A percentile compares a stretch with the other conserved stretches of the same genome.
Conservation (phyloP, 2,888 invertebrate genomes). For the Caenorhabditis becei region DNA sequence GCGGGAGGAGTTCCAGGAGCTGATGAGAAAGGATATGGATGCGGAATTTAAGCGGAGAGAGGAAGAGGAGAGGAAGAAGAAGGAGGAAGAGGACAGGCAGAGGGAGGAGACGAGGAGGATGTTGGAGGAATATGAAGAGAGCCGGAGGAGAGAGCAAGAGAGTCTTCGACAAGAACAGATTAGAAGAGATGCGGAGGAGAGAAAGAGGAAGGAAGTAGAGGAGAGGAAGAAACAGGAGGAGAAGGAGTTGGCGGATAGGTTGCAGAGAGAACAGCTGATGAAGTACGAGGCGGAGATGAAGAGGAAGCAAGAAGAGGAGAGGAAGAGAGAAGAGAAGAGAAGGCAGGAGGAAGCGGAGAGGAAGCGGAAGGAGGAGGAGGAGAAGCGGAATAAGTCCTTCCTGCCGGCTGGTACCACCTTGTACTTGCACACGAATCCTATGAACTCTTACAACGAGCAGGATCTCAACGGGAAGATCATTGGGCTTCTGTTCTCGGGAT, state of each 20-base stretch:
- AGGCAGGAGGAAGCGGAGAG: slow-evolving; percentile 2
- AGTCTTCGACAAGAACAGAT: too few relatives aligned
- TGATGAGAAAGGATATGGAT: neutral
- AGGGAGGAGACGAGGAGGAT: neutral
- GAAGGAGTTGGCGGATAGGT: neutral
- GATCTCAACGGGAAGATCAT: slow-evolving; percentile 24
- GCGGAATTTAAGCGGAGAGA: neutral
- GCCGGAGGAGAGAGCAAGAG: slow-evolving; percentile 1
- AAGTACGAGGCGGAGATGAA: neutral
- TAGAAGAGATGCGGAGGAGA: neutral
- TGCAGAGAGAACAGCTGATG: too few relatives aligned
- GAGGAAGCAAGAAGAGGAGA: neutral
- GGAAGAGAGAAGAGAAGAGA: neutral
- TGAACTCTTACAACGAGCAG: neutral
- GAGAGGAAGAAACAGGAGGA: neutral
- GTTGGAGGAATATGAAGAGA: too few relatives aligned
- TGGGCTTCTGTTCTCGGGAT: slow-evolving; percentile 33
- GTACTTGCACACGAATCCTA: neutral
- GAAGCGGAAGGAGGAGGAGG: slow-evolving; percentile 2
- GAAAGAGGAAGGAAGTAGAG: neutral
- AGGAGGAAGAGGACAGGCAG: slow-evolving; percentile 6
- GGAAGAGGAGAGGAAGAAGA: neutral
- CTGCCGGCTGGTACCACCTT: neutral
- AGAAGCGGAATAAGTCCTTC: neutral
- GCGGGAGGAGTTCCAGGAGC: neutral